Percentiles rank a stretch among this genome's conserved stretches.
These are phyloP conservation scores for Cheumatopsyche charites DNA, from an alignment of 1,140 invertebrate species.

Conservation along the genomic window DNA sequence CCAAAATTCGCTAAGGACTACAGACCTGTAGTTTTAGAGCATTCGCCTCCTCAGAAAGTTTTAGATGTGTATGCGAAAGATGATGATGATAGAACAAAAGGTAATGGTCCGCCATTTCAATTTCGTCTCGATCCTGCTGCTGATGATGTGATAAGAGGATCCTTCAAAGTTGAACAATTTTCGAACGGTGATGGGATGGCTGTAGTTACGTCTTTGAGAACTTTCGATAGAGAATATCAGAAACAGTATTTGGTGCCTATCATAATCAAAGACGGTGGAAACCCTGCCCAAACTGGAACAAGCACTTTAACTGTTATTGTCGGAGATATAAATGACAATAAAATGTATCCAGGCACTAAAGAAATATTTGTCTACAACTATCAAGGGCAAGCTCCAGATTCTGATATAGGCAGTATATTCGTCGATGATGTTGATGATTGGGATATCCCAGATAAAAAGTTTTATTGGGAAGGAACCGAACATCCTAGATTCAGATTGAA, in stretches of 20 bases:
- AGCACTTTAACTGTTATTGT: constrained; percentile 71
- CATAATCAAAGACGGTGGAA: constrained; percentile 66
- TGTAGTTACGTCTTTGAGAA: constrained; percentile 64
- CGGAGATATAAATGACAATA: constrained; percentile 74
- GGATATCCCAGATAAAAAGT: constrained; percentile 74
- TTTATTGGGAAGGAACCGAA: constrained; percentile 65
- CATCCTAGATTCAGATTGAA: constrained; percentile 65
- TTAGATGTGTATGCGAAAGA: constrained; percentile 71
- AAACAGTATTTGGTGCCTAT: constrained; percentile 70
- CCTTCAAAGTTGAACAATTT: constrained; percentile 68
- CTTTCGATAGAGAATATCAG: constrained; percentile 71
- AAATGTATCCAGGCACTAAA: constrained; percentile 71
- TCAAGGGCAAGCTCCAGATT: constrained; percentile 66
- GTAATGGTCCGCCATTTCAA: constrained; percentile 70
- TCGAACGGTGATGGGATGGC: constrained; percentile 69
- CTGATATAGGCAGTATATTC: constrained; percentile 71
- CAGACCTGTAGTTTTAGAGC: constrained; percentile 68
- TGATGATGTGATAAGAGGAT: constrained; percentile 64
- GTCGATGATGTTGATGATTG: constrained; percentile 75
- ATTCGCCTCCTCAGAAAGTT: constrained; percentile 64
- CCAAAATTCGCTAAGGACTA: constrained; percentile 66
- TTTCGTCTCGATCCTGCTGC: constrained; percentile 68
- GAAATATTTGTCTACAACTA: constrained; percentile 76
- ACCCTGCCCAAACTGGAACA: constrained; percentile 67
- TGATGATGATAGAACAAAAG: constrained; percentile 66